Base-by-base conservation (phyloP, 2,888 invertebrate species). In the Melieria picta region DNA sequence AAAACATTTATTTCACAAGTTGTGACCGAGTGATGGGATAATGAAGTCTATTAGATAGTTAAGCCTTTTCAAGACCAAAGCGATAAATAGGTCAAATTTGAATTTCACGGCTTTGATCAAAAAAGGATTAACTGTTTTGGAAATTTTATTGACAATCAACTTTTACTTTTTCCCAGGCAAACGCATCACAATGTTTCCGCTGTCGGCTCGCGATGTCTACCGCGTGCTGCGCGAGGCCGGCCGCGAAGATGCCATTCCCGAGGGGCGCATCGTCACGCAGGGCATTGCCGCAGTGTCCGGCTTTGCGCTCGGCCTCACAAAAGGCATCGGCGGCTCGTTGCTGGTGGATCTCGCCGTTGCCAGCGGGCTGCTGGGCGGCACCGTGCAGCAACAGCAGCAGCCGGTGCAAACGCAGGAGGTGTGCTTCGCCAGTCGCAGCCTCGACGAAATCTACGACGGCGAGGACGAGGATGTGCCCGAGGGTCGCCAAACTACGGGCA, bases 251-350 rank as follows among this genome's bases (percentile, higher is more conserved):
- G 75, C 77, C 4, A 47, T 80, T 6, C 79, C 80, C 2, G 74
- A 80, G 58, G 84, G 82, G 1, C 80, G 82, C 4, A 78, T 80
- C 0, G 73, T 84, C 1, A 74, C 80, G 0, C 82, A 82, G 4
- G 83, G 83, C 0, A n/a, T 84, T n/a, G 79, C 83, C 0, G 82
- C 81, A 0, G 16, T 80, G 0, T 74, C 73, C 5, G 84, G 82
- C 7, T 80, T 80, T 13, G 79, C 80, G 0, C 43, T 83, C 66
- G 84, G 84, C 30, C 47, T 83, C 3, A 78, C 78, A 3, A 84
- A 79, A 55, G 84, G 83, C 4, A 69, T 82, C 11, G 78, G 82
- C 0, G 79, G 81, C n/a, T 76, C 82, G 0, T 13, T 82, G 16
- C 73, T 84, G n/a, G 79, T 75, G 13, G 82, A 84, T 70, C 74